Conservation (phyloP, 2,888 invertebrate species). For the Caenorhabditis sp. region DNA sequence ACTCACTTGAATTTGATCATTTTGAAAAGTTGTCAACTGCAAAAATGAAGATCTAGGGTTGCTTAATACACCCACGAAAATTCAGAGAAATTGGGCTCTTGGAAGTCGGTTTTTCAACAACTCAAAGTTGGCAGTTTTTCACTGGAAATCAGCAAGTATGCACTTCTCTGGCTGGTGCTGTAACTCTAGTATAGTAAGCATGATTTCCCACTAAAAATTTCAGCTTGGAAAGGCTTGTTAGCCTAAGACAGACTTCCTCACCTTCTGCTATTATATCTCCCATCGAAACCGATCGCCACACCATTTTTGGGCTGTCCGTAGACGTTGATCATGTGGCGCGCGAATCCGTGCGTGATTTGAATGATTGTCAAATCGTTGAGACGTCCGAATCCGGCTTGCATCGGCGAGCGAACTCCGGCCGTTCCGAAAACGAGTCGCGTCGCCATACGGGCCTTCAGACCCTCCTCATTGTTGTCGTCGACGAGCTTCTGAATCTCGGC, state of each 20-base stretch:
- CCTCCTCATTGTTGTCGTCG: constrained; percentile 81
- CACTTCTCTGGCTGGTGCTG: too few species aligned
- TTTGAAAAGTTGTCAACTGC: too few species aligned
- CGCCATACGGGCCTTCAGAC: constrained; percentile 83
- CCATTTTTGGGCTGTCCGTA: constrained; percentile 69
- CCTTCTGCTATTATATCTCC: constrained; percentile 76
- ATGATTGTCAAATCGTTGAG: constrained; percentile 96
- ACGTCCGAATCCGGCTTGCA: constrained; percentile 94
- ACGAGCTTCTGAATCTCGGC: constrained; percentile 83
- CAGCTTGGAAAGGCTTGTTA: not conserved
- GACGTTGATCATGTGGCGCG: constrained; percentile 74
- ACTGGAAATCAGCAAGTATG: too few species aligned
- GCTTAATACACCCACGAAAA: too few species aligned
- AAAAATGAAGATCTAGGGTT: too few species aligned
- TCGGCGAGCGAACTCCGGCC: constrained; percentile 90
- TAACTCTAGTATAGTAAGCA: too few species aligned
- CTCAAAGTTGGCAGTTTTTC: too few species aligned
- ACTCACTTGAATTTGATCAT: too few species aligned
- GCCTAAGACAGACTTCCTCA: constrained; percentile 42
- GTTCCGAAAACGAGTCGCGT: constrained; percentile 85
- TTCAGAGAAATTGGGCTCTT: too few species aligned
- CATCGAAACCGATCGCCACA: constrained; percentile 82
- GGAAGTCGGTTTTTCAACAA: too few species aligned
- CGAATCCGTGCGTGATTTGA: constrained; percentile 87
- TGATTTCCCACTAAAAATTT: not conserved